These are phyloP conservation scores for Anomalospiza imberbis DNA, from an alignment of 2,797 vertebrate species.

Conservation along the genomic window DNA sequence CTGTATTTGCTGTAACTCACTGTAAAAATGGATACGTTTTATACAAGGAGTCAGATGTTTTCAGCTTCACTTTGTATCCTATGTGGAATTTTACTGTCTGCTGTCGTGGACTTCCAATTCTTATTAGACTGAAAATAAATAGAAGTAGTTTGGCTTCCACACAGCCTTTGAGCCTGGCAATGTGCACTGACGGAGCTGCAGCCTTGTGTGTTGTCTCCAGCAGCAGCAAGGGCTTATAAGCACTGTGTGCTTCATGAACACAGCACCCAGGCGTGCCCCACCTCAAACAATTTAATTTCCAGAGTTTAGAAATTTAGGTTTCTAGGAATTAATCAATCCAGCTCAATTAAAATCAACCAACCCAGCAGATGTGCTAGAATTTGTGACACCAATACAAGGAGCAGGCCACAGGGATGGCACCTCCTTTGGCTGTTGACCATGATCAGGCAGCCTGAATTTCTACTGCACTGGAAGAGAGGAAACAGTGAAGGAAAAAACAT, in stretches of 20 bases:
- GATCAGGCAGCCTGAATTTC: background rate
- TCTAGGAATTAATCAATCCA: background rate
- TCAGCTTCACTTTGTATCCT: background rate
- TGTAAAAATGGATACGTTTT: background rate
- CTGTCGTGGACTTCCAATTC: background rate
- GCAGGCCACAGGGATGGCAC: background rate
- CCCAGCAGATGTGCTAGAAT: rapidly evolving
- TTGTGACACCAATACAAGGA: background rate
- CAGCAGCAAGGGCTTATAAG: background rate
- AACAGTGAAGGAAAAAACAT: background rate
- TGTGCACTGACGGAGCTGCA: background rate
- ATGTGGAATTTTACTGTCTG: background rate
- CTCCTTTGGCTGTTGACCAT: background rate
- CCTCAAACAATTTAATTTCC: background rate
- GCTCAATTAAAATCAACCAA: background rate
- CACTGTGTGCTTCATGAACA: background rate
- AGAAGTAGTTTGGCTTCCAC: background rate
- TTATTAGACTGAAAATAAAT: background rate
- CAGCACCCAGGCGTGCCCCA: rapidly evolving
- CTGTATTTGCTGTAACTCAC: background rate
- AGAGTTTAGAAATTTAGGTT: background rate
- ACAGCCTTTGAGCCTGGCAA: background rate
- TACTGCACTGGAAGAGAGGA: background rate
- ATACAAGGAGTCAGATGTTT: background rate
- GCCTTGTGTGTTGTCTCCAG: background rate